phyloP scores from a whole-genome alignment of 2,797 vertebrate genomes.

The Agapornis canus region DNA sequence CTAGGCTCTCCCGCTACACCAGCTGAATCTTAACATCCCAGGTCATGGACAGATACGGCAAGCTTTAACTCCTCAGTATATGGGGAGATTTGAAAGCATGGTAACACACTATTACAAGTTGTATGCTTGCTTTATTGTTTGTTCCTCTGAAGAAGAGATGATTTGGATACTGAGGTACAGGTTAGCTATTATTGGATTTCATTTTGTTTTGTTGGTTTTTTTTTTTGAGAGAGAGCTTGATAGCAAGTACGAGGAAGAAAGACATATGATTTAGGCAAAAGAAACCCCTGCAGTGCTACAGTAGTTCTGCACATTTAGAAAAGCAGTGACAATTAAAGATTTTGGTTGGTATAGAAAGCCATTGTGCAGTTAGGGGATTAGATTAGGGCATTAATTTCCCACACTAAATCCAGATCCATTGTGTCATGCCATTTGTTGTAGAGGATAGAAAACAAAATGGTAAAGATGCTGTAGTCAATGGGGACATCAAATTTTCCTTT shows the following conservation, averaged over 20 bases:
- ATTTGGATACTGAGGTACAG: background rate
- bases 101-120: background rate
- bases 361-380: conserved; percentile 17
- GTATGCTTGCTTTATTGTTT: background rate
- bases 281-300: background rate
- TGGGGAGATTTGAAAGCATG: background rate
- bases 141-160: background rate
- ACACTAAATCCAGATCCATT: conserved; percentile 22
- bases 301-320: background rate
- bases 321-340: conserved; percentile 24
- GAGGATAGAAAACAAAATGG: background rate
- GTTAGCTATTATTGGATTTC: background rate
- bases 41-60: background rate
- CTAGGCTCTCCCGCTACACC: conserved; percentile 1
- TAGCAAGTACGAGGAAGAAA: conserved; percentile 36
- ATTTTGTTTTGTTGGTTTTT: background rate
- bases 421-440: conserved; percentile 29
- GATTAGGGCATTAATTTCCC: conserved; percentile 26
- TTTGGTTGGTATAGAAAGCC: conserved; percentile 22
- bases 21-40: conserved; percentile 36
- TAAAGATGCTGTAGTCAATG: conserved; percentile 40
- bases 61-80: conserved; percentile 18
- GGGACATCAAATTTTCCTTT: conserved; percentile 28
- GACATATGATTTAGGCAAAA: conserved; percentile 35
- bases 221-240: background rate